Base-by-base conservation (phyloP, 1,140 invertebrate genomes). In the Leptopilina boulardi region DNA sequence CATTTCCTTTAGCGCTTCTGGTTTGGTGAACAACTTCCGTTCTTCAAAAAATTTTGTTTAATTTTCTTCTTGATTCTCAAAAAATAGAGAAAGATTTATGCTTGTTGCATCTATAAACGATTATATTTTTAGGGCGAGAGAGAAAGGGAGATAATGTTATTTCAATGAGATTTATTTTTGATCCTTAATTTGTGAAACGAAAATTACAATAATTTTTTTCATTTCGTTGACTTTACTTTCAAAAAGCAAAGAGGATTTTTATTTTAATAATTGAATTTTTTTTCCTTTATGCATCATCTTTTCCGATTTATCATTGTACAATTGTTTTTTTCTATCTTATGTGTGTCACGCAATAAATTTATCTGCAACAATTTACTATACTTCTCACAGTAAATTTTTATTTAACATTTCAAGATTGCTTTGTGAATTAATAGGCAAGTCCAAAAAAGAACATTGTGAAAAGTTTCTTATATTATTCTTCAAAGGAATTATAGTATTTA, bases 41-140 rank as follows among this genome's bases (percentile, higher is more conserved):
- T 66, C 59, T 3, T 66, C 26, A n/a, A 54, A 54, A 11, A 54
- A 54, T 66, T 23, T 66, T 66, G 59, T 66, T 66, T 66, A 66
- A 66, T 66, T 66, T 66, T 66, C 59, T 66, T 66, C 26, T 15
- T 23, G 26, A 11, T 30, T 30, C 26, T 10, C 10, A 3, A 38
- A 38, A 38, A 38, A 38, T 38, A 11, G 54, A 56, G 9, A 18
- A 10, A 23, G 54, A 66, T 66, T 66, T 34, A n/a, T 30, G 26
- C 21, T 6, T 10, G 15, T 66, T 30, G 5, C 26, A 66, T 30
- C 23, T 66, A 23, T n/a, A 30, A 30, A 15, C 21, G 3, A 66
- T 30, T 11, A 30, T 66, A 66, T 18, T 51, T 51, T 51, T 18
- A 8, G 47, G 1, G 1, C 1, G 2, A n/a, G n/a, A n/a, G n/a